Evolutionary conservation across 2,888 invertebrate genomes (phyloP), one percentile per base, ranked within the genome.

Genomic region (Netelia melanura): DNA sequence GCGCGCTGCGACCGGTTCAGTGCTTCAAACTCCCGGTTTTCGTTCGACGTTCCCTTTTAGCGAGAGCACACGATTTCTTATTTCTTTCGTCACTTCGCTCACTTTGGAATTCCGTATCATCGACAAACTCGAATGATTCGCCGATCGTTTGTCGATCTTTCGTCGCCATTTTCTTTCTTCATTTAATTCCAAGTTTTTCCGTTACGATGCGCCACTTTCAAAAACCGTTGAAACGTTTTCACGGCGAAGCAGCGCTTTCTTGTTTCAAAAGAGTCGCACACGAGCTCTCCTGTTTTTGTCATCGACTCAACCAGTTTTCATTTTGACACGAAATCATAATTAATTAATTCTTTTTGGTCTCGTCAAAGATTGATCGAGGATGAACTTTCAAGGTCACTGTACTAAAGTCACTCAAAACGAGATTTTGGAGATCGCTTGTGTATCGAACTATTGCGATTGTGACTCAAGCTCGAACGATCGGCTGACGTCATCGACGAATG

Each of bases 1-100:
- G 17, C 38, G 68, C 62, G 65, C 74, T 80, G 81, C 81, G 83
- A 86, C 87, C 84, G 87, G 87, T 87, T 86, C 81, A 30, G 80
- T 77, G 71, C 77, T 83, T 76, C 74, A 78, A 79, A 79, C 68
- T 67, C 48, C 61, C 21, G 58, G 52, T 70, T 78, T 78, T 70
- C 52, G 62, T 70, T 62, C 70, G 78, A 54, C 48, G 56, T 70
- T n/a, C 38, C 58, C 21, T 58, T 61, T 61, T 44, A 30, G 30
- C 56, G 25, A 30, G 58, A 68, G 71, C 48, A 56, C 10, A 56
- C 38, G 6, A 48, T 77, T 54, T 68, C 62, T 62, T 70, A 48
- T 38, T 58, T 61, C 56, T 68, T n/a, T 52, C 44, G n/a, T 61
- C 38, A 78, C 61, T 67, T 78, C 25, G 58, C 58, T 58, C 48